A percentile compares a stretch with the other conserved stretches of the same genome.
Conservation (phyloP, 2,888 invertebrate genomes). For the Polia nebulosa region DNA sequence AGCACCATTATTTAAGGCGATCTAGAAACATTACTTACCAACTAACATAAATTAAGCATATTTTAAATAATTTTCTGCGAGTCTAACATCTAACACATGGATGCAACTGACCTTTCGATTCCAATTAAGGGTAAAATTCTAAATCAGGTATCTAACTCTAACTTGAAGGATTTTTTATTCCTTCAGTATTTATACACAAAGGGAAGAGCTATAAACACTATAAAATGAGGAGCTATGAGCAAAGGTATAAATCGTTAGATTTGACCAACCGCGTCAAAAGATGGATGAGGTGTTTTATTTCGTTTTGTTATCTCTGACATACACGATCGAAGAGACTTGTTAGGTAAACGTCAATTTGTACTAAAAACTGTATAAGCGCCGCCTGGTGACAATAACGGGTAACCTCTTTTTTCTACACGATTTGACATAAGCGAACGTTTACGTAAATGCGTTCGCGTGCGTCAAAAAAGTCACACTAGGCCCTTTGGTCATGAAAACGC, state of each 20-base stretch:
- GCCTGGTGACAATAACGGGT: too few relatives aligned
- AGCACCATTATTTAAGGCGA: constrained; percentile 85
- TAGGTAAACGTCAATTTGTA: too few relatives aligned
- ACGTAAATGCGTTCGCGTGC: too few relatives aligned
- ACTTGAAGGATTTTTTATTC: constrained; percentile 50
- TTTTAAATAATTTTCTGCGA: constrained; percentile 61
- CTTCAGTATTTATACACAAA: constrained; percentile 62
- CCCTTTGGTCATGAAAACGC: too few relatives aligned
- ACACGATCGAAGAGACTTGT: too few relatives aligned
- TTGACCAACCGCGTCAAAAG: too few relatives aligned
- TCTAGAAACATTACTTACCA: constrained; percentile 70
- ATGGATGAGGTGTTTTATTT: neutral
- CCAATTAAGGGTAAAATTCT: constrained; percentile 64
- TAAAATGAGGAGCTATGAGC: constrained; percentile 47
- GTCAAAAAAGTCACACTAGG: too few relatives aligned
- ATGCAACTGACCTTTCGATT: constrained; percentile 72
- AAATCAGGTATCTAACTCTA: constrained; percentile 75
- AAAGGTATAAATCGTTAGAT: constrained; percentile 2
- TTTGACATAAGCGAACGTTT: too few relatives aligned
- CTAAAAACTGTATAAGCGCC: too few relatives aligned
- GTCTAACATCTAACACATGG: constrained; percentile 61
- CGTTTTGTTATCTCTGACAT: neutral
- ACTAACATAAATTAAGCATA: constrained; percentile 65
- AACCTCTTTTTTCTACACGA: too few relatives aligned
- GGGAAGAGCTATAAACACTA: constrained; percentile 30